These are phyloP conservation scores for Aradus depressus DNA, from an alignment of 2,888 invertebrate genomes.

Conservation along the genomic window DNA sequence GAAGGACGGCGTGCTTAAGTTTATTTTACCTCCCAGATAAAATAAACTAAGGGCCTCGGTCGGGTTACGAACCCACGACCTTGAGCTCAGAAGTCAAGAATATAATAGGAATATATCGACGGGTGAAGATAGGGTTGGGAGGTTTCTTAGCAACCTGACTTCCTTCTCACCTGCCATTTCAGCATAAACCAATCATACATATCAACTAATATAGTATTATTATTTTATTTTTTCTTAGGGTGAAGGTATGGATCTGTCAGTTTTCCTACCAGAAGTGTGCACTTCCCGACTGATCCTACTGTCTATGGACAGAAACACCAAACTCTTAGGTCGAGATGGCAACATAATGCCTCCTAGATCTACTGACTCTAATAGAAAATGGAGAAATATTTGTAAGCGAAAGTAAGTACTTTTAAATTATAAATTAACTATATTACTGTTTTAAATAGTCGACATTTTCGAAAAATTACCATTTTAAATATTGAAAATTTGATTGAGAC, in stretches of 20 bases:
- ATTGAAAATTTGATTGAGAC: conserved; percentile 3
- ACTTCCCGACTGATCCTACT: conserved; percentile 72
- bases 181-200: too few relatives aligned
- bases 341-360: conserved; percentile 36
- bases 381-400: conserved; percentile 69
- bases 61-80: too few relatives aligned
- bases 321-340: conserved; percentile 67
- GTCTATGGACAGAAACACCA: conserved; percentile 78
- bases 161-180: too few relatives aligned
- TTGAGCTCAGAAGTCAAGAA: too few relatives aligned
- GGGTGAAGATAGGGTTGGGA: too few relatives aligned
- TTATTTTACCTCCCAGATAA: too few relatives aligned
- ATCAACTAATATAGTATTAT: conserved; percentile 10
- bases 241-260: conserved; percentile 79
- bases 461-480: neutral
- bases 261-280: conserved; percentile 85
- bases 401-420: conserved; percentile 37
- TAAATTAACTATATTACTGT: neutral
- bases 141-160: too few relatives aligned
- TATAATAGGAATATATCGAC: too few relatives aligned
- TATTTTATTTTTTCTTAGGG: conserved; percentile 42
- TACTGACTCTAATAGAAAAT: conserved; percentile 49
- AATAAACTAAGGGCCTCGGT: too few relatives aligned
- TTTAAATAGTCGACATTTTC: neutral
- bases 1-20: too few relatives aligned